phyloP scores from a whole-genome alignment of 2,888 invertebrate genomes.

The Hetaerina titia region DNA sequence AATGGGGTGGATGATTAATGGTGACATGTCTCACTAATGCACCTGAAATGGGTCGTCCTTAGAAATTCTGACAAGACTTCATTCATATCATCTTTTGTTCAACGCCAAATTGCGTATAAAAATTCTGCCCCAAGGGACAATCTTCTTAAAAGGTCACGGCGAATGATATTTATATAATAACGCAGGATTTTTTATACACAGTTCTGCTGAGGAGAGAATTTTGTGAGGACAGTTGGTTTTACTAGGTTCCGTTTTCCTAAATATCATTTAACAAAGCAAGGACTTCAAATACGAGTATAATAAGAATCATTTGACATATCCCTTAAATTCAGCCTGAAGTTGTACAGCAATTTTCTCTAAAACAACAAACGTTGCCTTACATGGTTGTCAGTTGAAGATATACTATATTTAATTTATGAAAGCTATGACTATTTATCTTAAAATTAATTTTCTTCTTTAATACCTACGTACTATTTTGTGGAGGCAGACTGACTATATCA shows the following conservation, averaged over 20 bases:
- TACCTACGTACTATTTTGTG: too few species aligned
- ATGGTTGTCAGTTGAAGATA: too few species aligned
- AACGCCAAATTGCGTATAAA: background rate
- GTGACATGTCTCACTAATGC: background rate
- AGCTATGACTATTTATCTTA: too few species aligned
- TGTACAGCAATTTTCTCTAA: too few species aligned
- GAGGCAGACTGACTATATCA: too few species aligned
- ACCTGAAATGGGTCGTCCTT: background rate
- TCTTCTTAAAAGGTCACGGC: background rate
- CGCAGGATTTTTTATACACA: background rate
- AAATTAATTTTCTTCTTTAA: too few species aligned
- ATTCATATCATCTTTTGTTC: background rate
- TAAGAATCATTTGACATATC: too few species aligned
- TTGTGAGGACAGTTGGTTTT: background rate
- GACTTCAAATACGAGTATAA: background rate
- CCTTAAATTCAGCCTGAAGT: too few species aligned
- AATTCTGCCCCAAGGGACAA: background rate
- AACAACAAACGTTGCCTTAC: too few species aligned
- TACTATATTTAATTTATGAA: too few species aligned
- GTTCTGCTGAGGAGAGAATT: background rate
- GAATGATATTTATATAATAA: background rate
- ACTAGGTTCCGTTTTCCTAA: background rate
- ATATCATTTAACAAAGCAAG: background rate
- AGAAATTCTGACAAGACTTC: slow-evolving; percentile 7
- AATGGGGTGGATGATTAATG: background rate